These are phyloP conservation scores for Aspidiotus rigidus DNA, from an alignment of 2,888 invertebrate genomes.

Conservation along the genomic window DNA sequence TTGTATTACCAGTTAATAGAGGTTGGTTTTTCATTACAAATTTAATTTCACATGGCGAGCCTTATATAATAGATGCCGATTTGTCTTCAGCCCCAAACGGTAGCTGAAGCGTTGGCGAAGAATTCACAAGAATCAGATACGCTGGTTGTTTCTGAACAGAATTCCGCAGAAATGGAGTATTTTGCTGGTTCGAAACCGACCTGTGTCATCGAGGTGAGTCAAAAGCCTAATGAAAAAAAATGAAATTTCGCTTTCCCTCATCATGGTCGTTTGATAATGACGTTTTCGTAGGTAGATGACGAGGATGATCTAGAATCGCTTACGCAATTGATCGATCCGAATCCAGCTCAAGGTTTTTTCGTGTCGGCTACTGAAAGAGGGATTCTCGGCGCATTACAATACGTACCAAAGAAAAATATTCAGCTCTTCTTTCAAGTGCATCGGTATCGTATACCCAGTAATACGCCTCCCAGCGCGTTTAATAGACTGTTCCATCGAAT, in stretches of 20 bases:
- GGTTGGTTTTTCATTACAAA: constrained; percentile 8
- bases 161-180: constrained; percentile 55
- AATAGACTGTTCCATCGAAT: constrained; percentile 48
- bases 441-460: constrained; percentile 52
- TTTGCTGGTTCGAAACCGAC: constrained; percentile 67
- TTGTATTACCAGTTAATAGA: constrained; percentile 53
- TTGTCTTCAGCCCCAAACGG: no score
- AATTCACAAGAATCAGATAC: no score
- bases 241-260: not conserved
- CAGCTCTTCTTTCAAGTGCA: constrained; percentile 77
- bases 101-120: no score
- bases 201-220: constrained; percentile 59
- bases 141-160: constrained; percentile 43
- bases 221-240: not conserved
- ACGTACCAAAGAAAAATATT: constrained; percentile 58
- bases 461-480: constrained; percentile 45
- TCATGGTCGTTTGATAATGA: not conserved
- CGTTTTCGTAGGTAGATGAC: constrained; percentile 57
- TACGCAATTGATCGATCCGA: constrained; percentile 61
- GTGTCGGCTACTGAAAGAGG: constrained; percentile 63
- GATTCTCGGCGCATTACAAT: constrained; percentile 48
- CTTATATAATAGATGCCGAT: no score
- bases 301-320: constrained; percentile 71
- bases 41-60: no score
- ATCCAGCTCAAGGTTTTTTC: constrained; percentile 65